Conservation (phyloP, 2,113 vertebrate species). For the Hiodon tergisus region DNA sequence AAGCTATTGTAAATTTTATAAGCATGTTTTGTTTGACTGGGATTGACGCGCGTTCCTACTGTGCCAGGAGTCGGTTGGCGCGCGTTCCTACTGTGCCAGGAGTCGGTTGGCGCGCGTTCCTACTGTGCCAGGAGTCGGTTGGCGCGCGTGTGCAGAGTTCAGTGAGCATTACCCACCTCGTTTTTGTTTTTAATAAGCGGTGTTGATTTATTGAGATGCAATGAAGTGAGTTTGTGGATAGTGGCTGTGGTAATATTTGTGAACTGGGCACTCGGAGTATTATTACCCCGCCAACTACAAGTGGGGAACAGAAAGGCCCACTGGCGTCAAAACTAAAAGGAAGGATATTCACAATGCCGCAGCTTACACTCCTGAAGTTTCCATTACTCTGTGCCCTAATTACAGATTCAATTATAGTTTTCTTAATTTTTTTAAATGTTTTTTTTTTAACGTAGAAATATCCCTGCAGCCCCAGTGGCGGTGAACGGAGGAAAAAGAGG, state of each 20-base stretch:
- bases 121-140: background rate
- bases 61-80: too few relatives aligned
- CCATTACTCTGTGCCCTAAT: too few relatives aligned
- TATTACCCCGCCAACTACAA: conserved; percentile 32
- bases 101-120: background rate
- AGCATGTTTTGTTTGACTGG: too few relatives aligned
- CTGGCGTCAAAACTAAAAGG: conserved; percentile 25
- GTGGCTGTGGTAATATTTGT: conserved; percentile 29
- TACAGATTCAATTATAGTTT: too few relatives aligned
- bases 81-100: background rate
- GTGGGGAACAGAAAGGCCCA: conserved; percentile 37
- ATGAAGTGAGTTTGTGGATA: conserved; percentile 30
- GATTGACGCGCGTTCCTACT: background rate
- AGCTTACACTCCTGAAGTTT: conserved; percentile 28
- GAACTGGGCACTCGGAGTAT: conserved; percentile 25
- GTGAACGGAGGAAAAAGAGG: conserved; percentile 14
- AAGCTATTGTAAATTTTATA: too few relatives aligned
- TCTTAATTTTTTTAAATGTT: too few relatives aligned
- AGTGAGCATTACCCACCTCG: background rate
- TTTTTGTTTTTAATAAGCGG: conserved; percentile 26
- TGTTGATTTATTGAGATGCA: conserved; percentile 37
- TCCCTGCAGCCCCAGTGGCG: conserved; percentile 20
- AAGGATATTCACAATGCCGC: conserved; percentile 2
- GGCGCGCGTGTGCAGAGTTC: background rate
- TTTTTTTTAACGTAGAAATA: background rate